Evolutionary conservation across 2,113 vertebrate genomes (phyloP), one percentile per base, ranked within the genome.

Genomic region (Girardinichthys multiradiatus): DNA sequence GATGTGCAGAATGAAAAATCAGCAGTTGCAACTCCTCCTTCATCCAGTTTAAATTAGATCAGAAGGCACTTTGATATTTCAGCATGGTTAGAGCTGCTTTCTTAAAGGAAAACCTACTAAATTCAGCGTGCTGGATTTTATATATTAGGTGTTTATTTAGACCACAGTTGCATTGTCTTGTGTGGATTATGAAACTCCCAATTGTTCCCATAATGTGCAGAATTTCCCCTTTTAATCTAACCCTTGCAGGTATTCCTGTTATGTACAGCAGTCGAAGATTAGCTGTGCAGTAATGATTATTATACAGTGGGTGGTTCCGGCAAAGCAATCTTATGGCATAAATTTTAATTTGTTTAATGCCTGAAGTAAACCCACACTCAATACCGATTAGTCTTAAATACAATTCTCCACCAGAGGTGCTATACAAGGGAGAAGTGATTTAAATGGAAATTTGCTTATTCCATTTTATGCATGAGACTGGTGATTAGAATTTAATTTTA

Each of bases 291-390:
- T 87, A 82, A 82, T 82, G 64, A 85, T 83, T 82, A 83, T 86
- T 86, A 82, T 85, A 81, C 86, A 83, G 77, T 59, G 77, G 80
- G 70, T 76, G 76, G 80, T 64, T 86, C 81, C 74, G 65, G 63
- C 62, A 54, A 70, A 74, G 81, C 83, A 72, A 76, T 79, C 75
- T 81, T 76, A 68, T 72, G 68, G 60, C 74, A 86, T 89, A 82
- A 78, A 90, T 89, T 89, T 83, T 89, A 87, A 91, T 91, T 89
- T 86, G 77, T 89, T 86, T 86, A 87, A 86, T 82, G 86, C 88
- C 86, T 27, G 64, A 79, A 86, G 88, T 86, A 80, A 91, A 80
- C 76, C 84, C 76, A n/a, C 78, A 80, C 72, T 87, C 85, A 87
- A 62, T 88, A 86, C 86, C 86, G 85, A 91, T 91, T 86, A 83